Conservation (phyloP, 2,797 vertebrate genomes). For the Geotrypetes seraphini region DNA sequence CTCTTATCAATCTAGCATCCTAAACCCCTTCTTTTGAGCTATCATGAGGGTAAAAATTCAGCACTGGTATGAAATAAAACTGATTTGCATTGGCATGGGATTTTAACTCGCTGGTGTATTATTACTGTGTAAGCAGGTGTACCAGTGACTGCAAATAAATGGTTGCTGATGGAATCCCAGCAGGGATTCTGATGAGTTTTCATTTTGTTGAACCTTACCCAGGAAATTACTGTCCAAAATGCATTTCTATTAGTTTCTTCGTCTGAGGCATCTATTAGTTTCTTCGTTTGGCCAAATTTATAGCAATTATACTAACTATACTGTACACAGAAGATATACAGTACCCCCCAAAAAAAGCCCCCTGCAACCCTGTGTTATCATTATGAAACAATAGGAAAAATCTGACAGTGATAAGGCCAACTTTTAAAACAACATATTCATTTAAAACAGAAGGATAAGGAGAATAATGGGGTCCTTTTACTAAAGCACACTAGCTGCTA, state of each 20-base stretch:
- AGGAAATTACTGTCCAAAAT: constrained; percentile 56
- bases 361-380: constrained; percentile 18
- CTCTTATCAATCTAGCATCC: too few relatives aligned
- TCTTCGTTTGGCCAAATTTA: constrained; percentile 52
- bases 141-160: constrained; percentile 55
- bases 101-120: constrained; percentile 54
- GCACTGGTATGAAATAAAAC: constrained; percentile 42
- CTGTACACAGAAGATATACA: constrained; percentile 24
- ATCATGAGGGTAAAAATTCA: constrained; percentile 24
- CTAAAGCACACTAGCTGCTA: too few relatives aligned
- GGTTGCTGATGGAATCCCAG: constrained; percentile 61
- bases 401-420: too few relatives aligned
- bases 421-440: constrained; percentile 6
- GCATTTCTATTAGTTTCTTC: constrained; percentile 43
- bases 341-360: too few relatives aligned
- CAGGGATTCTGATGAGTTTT: constrained; percentile 61
- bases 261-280: constrained; percentile 43
- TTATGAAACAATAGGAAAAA: constrained; percentile 20
- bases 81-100: constrained; percentile 55
- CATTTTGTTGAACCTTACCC: constrained; percentile 56
- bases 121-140: constrained; percentile 63
- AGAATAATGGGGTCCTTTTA: too few relatives aligned
- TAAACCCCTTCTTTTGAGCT: constrained; percentile 15
- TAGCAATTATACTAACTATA: constrained; percentile 37
- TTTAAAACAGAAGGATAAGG: neutral